Conservation (phyloP, 2,888 invertebrate genomes). For the Spicauda simplicius region DNA sequence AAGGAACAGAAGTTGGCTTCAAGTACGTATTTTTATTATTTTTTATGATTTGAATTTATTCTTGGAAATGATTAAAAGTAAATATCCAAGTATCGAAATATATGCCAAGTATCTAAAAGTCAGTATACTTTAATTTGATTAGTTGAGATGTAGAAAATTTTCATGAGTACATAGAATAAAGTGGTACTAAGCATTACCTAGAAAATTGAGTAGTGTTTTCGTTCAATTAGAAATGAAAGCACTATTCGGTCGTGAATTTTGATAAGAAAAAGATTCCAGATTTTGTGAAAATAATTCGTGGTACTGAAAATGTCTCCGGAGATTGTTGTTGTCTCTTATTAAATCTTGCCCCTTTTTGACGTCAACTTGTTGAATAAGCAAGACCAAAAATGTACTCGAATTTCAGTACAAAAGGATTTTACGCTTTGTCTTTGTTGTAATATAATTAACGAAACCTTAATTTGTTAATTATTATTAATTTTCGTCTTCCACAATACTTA, state of each 20-base stretch:
- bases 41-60: too few species aligned
- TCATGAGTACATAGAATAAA: too few species aligned
- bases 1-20: conserved; percentile 54
- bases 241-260: too few species aligned
- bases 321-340: conserved; percentile 2
- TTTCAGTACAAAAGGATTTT: background rate
- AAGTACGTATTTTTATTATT: conserved; percentile 45
- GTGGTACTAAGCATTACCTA: too few species aligned
- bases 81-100: too few species aligned
- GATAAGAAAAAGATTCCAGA: background rate
- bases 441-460: background rate
- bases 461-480: background rate
- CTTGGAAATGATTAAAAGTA: too few species aligned
- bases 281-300: conserved; percentile 6
- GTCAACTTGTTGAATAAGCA: conserved; percentile 6
- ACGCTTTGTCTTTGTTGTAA: background rate
- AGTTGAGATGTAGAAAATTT: too few species aligned
- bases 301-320: conserved; percentile 2
- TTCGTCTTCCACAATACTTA: background rate
- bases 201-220: too few species aligned
- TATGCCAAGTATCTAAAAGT: too few species aligned
- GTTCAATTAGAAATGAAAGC: too few species aligned
- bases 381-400: background rate
- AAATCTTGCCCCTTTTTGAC: background rate
- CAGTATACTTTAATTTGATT: too few species aligned